phyloP scores from a whole-genome alignment of 2,888 invertebrate genomes.

The Cybosia mesomella region DNA sequence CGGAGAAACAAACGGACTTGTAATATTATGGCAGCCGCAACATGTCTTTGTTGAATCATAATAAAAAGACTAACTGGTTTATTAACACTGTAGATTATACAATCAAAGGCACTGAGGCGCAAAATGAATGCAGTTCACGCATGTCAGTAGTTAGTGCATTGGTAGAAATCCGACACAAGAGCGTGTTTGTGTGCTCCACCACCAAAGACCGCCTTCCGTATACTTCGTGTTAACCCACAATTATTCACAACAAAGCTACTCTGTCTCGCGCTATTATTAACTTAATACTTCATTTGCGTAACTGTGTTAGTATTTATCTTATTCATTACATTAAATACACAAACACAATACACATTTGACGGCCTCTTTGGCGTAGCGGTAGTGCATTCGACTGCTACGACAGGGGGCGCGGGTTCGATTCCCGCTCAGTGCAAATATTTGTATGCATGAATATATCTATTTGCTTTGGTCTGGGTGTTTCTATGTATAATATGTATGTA shows the following conservation, averaged over 20 bases:
- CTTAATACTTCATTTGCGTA: slow-evolving; percentile 40
- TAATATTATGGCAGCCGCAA: background rate
- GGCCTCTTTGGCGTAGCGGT: no score
- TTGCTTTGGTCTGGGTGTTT: no score
- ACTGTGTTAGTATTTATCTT: slow-evolving; percentile 12
- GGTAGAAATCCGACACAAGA: slow-evolving; percentile 43
- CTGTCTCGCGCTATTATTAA: slow-evolving; percentile 44
- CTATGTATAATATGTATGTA: no score
- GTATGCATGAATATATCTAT: no score
- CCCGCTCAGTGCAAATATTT: no score
- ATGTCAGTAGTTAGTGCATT: slow-evolving; percentile 46
- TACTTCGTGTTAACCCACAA: slow-evolving; percentile 33
- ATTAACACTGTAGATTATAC: slow-evolving; percentile 64
- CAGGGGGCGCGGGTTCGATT: no score
- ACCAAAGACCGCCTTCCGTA: slow-evolving; percentile 49
- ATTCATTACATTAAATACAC: background rate
- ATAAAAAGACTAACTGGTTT: slow-evolving; percentile 47
- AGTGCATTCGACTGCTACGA: no score
- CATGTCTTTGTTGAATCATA: background rate
- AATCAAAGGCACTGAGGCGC: slow-evolving; percentile 70
- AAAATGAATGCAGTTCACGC: slow-evolving; percentile 71
- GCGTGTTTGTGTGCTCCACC: slow-evolving; percentile 40
- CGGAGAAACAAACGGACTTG: background rate
- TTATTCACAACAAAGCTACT: slow-evolving; percentile 45
- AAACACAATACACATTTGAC: no score